Evolutionary conservation across 2,888 invertebrate genomes (phyloP), one percentile per base, ranked within the genome.

Genomic region (Terebella lapidaria): DNA sequence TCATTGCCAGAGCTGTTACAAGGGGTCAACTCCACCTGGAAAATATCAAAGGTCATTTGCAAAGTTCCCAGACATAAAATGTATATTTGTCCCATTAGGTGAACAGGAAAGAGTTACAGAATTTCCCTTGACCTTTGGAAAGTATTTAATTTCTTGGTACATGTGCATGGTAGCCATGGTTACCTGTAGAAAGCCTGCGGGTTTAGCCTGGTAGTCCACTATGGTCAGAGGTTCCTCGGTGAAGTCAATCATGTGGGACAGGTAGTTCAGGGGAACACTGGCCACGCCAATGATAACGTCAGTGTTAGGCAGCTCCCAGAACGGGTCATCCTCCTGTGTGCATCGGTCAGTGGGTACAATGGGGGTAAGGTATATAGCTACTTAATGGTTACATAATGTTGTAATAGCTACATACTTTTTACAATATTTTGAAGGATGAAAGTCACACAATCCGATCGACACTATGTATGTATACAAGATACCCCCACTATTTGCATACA

Each of bases 261-360:
- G 54, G 54, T 60, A 66, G 46, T 65, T 63, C 29, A 70, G 59
- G 2, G 68, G 70, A 10, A 68, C 57, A 3, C 62, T 60, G 5
- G 58, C 66, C 26, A 69, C 59, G 15, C 70, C 70, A 2, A 70
- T 54, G 15, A 67, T 60, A 30, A 61, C 65, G 10, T 65, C 64
- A 10, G 65, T 62, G 54, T 69, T 66, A 4, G 65, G 60, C 1
- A 65, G 70, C 57, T 70, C 70, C 63, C 66, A 69, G 61, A 68
- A 70, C 10, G 70, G 69, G 47, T 70, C 70, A 15, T 67, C 45
- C 26, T 68, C 66, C 70, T 70, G 55, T 5, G 57, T 58, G 46
- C n/a, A 35, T 35, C n/a, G 42, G 10, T 35, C 42, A 35, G 42
- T 35, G n/a, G n/a, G n/a, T n/a, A 35, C 42, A 35, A 35, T 35